Percentiles rank a stretch among this genome's conserved stretches.
Evolutionary conservation across 2,888 invertebrate genomes (phyloP).

Genomic region (Galerucella calmariensis): DNA sequence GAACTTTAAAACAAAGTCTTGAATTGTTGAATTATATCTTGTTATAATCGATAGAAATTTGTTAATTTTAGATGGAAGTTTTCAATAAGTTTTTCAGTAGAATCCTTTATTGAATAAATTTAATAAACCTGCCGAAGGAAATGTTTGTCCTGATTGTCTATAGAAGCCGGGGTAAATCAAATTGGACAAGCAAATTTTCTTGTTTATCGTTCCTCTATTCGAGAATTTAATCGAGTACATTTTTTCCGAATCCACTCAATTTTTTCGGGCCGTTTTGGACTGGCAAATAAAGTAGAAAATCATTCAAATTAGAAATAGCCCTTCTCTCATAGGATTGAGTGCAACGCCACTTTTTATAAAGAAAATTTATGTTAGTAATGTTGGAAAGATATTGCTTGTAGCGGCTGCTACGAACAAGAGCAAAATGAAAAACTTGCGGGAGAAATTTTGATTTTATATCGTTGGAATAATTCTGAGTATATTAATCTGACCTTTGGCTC

Average conservation of each 20-base stretch:
- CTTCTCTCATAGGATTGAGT: constrained; percentile 11
- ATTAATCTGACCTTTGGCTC: not conserved
- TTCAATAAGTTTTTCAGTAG: not conserved
- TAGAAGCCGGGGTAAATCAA: not conserved
- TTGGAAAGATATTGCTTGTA: constrained; percentile 13
- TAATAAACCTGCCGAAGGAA: not conserved
- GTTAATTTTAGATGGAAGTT: not conserved
- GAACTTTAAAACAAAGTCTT: too few species aligned
- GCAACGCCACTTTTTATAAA: constrained; percentile 10
- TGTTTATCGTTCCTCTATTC: not conserved
- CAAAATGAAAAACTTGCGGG: not conserved
- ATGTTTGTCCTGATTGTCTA: not conserved
- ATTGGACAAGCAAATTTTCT: not conserved
- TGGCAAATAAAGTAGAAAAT: constrained; percentile 23
- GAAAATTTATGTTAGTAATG: constrained; percentile 11
- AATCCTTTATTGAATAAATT: not conserved
- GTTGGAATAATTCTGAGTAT: constrained; percentile 2
- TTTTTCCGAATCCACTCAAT: constrained; percentile 22
- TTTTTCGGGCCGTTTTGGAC: constrained; percentile 18
- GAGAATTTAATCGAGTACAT: constrained; percentile 12
- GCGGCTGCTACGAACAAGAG: constrained; percentile 12
- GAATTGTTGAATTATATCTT: too few species aligned
- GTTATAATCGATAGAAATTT: not conserved
- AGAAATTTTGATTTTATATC: not conserved
- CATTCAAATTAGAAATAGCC: constrained; percentile 32